A percentile compares a stretch with the other conserved stretches of the same genome.
Evolutionary conservation across 2,113 vertebrate genomes (phyloP).

Genomic region (Helogale parvula): DNA sequence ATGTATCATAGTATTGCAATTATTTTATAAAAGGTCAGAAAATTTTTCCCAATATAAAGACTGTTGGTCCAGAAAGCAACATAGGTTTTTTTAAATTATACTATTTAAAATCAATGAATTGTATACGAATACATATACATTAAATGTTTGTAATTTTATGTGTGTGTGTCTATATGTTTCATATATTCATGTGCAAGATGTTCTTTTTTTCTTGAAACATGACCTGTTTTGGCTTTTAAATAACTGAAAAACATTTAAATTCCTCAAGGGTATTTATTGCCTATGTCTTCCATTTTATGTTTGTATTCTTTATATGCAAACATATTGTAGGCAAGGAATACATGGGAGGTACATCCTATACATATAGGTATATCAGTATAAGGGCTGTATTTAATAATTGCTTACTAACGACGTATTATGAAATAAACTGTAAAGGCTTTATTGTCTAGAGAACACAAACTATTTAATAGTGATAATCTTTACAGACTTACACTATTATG

Average conservation of each 20-base stretch:
- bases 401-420: background rate
- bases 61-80: background rate
- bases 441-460: background rate
- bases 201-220: background rate
- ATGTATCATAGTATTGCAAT: background rate
- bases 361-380: background rate
- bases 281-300: background rate
- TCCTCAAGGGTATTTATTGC: background rate
- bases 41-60: background rate
- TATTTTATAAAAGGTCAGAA: conserved; percentile 35
- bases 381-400: background rate
- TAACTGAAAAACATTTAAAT: background rate
- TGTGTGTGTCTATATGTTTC: background rate
- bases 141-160: background rate
- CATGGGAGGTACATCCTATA: background rate
- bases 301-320: background rate
- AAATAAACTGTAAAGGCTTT: background rate
- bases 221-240: background rate
- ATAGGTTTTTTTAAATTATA: background rate
- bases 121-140: background rate
- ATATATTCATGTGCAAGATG: background rate
- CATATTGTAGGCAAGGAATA: background rate
- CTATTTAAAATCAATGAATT: background rate
- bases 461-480: background rate
- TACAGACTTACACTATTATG: background rate